These are phyloP conservation scores for Vidua macroura DNA, from an alignment of 2,113 vertebrate species.

Conservation along the genomic window DNA sequence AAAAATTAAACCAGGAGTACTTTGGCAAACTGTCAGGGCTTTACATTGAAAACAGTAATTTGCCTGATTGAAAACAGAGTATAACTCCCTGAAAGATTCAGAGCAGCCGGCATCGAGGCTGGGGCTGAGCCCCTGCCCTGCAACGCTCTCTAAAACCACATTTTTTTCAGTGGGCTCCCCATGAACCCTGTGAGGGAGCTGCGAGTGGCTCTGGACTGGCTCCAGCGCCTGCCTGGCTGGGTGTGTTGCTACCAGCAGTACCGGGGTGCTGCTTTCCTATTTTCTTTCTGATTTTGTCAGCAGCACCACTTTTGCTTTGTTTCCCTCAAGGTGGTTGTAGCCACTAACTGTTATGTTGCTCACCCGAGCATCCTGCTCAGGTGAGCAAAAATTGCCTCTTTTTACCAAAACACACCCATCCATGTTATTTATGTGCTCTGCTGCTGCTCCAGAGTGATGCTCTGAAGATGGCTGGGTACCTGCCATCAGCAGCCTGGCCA, in stretches of 20 bases:
- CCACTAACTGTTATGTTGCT: background rate
- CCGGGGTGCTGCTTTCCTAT: background rate
- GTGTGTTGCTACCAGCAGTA: background rate
- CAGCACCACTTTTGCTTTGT: background rate
- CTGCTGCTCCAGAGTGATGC: background rate
- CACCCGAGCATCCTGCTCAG: background rate
- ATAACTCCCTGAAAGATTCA: background rate
- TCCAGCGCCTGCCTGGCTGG: background rate
- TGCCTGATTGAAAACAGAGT: background rate
- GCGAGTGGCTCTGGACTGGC: background rate
- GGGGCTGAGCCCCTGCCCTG: background rate
- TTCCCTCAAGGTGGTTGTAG: background rate
- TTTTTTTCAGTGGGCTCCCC: background rate
- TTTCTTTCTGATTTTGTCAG: background rate
- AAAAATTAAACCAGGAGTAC: conserved; percentile 25
- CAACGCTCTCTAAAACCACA: background rate
- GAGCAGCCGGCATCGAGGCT: accelerated
- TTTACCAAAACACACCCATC: background rate
- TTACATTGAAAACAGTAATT: background rate
- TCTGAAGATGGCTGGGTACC: background rate
- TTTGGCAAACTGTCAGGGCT: conserved; percentile 67
- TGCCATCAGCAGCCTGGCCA: background rate
- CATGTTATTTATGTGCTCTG: background rate
- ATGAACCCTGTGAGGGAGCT: background rate
- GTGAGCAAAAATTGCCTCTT: background rate